Conservation (phyloP, 2,888 invertebrate genomes). For the Megastigmus dorsalis region DNA sequence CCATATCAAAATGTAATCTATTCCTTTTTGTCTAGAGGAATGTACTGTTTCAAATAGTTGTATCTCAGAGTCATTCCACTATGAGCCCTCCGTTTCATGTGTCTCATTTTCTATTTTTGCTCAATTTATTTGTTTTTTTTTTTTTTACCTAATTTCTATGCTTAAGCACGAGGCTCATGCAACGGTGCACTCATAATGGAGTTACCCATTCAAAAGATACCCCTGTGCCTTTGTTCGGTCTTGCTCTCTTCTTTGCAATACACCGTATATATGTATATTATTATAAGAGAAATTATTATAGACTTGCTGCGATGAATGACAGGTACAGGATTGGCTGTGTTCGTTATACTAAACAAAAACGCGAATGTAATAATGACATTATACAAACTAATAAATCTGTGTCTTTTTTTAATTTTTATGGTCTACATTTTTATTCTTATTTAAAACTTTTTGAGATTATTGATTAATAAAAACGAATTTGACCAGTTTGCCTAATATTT, state of each 20-base stretch:
- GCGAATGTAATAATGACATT: conserved; percentile 44
- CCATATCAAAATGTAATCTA: conserved; percentile 31
- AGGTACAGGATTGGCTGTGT: conserved; percentile 53
- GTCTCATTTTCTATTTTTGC: conserved; percentile 7
- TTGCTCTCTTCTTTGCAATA: conserved; percentile 51
- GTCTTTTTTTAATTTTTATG: conserved; percentile 42
- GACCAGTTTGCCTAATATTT: no score
- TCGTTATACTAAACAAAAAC: conserved; percentile 45
- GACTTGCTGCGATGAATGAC: conserved; percentile 34
- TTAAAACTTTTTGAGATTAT: no score
- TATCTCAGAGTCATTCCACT: neutral
- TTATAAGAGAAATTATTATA: conserved; percentile 16
- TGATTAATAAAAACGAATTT: no score
- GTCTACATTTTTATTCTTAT: no score
- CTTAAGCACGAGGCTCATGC: conserved; percentile 24
- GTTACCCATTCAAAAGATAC: conserved; percentile 34
- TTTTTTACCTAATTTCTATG: conserved; percentile 1
- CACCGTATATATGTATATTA: conserved; percentile 28
- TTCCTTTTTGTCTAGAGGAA: conserved; percentile 35
- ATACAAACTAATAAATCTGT: conserved; percentile 45
- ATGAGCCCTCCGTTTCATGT: conserved; percentile 30
- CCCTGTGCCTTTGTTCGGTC: conserved; percentile 53
- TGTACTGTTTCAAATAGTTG: conserved; percentile 18
- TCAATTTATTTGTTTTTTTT: conserved; percentile 34
- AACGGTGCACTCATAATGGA: conserved; percentile 30